Base-by-base conservation (phyloP, 2,888 invertebrate genomes). In the Drosophila ochracea region DNA sequence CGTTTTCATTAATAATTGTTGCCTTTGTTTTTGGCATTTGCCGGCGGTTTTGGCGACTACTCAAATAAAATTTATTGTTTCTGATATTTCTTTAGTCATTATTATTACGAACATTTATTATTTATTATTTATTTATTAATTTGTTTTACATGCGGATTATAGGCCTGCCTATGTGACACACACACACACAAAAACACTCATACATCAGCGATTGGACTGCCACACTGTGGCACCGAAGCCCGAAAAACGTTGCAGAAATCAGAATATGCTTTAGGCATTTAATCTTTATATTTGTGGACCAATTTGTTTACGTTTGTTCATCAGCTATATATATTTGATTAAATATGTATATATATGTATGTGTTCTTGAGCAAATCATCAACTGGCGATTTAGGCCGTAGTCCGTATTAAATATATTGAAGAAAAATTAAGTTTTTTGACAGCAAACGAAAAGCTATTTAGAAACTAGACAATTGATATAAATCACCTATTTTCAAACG, bases 71-170 rank as follows among this genome's bases (percentile, higher is more conserved):
- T 84, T 84, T 84, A 84, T 84, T 84, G 84, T 87, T 87, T 84
- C 84, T 84, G 84, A 87, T 84, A 87, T 84, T 87, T 84, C 84
- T 87, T 84, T 84, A 84, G 87, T 82, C 87, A 87, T 84, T 84
- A 84, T 85, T 88, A 83, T 81, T 76, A 75, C 83, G 83, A 82
- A 84, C 79, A 85, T 85, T 88, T 84, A 85, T 85, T 87, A 77
- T 77, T 78, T 78, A 78, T 78, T 79, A 78, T 78, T 79, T 80
- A 80, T 80, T 80, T 80, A 80, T 80, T 80, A 80, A 85, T 85
- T 88, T 88, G 88, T 83, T 87, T 87, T 84, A 76, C 78, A 82
- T 80, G 80, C 69, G 84, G 75, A 76, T 86, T 82, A 72, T 71
- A 65, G 59, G 61, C 57, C 39, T 30, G 63, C 31, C 68, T 35